phyloP scores from a whole-genome alignment of 1,140 invertebrate species.

The Thalassaphorura encarpata region DNA sequence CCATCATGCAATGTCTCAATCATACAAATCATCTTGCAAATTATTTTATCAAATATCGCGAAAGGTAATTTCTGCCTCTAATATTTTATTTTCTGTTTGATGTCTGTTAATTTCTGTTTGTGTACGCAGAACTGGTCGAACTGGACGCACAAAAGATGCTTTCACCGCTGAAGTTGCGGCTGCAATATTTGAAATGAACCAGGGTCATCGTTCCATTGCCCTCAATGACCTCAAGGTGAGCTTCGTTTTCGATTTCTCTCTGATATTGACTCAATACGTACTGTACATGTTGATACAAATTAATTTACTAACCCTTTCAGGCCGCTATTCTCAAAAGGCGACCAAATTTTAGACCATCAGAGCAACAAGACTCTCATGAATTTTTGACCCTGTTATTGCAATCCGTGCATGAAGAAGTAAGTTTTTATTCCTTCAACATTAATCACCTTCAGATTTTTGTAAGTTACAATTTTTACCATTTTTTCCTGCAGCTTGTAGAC shows the following conservation, averaged over 20 bases:
- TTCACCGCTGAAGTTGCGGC: constrained; percentile 64
- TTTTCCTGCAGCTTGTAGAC: no score
- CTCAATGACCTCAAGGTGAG: constrained; percentile 64
- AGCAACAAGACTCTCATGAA: constrained; percentile 93
- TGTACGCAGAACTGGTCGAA: no score
- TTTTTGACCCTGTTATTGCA: constrained; percentile 83
- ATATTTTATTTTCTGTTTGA: no score
- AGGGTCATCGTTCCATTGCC: constrained; percentile 62
- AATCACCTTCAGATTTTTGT: no score
- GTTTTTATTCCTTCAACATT: no score
- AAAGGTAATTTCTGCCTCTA: no score
- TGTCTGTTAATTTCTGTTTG: no score
- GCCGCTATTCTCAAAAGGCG: constrained; percentile 60
- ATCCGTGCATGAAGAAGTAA: constrained; percentile 80
- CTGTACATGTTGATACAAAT: constrained; percentile 4
- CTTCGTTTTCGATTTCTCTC: constrained; percentile 8
- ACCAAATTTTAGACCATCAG: constrained; percentile 64
- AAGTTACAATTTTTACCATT: no score
- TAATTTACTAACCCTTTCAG: constrained; percentile 39
- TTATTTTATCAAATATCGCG: no score
- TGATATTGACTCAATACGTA: not conserved
- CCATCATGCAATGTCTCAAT: constrained; percentile 58
- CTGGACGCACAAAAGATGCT: constrained; percentile 38
- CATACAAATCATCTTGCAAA: constrained; percentile 61
- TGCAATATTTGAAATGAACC: constrained; percentile 61